These are phyloP conservation scores for Cygnus buccinator DNA, from an alignment of 2,113 vertebrate species.

Conservation along the genomic window DNA sequence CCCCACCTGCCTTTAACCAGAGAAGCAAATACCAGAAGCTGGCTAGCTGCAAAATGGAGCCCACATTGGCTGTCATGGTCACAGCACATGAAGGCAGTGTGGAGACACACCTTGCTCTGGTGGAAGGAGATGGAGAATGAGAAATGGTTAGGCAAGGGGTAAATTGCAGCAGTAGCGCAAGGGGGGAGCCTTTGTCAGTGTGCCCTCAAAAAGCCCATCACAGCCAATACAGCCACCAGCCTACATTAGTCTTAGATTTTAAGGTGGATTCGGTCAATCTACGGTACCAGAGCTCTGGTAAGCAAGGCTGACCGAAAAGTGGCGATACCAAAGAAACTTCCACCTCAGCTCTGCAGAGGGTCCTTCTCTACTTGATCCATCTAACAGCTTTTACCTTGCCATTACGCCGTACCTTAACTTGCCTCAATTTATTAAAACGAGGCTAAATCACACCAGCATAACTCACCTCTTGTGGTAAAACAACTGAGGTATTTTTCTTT, in stretches of 20 bases:
- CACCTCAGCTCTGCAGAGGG: background rate
- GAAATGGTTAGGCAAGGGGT: background rate
- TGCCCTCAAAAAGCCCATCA: background rate
- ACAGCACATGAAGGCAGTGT: background rate
- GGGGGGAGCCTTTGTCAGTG: background rate
- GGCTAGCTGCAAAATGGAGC: background rate
- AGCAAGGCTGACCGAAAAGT: background rate
- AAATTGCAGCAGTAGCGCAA: background rate
- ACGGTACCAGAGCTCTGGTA: background rate
- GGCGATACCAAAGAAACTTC: background rate
- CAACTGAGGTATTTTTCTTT: background rate
- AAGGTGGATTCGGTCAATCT: background rate
- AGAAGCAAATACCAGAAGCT: background rate
- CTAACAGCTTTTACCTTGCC: background rate
- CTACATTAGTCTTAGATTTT: background rate
- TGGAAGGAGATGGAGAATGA: background rate
- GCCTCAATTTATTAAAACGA: background rate
- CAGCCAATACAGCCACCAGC: background rate
- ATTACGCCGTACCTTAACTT: background rate
- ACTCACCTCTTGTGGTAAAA: background rate
- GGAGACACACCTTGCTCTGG: background rate
- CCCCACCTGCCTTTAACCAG: background rate
- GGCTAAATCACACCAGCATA: background rate
- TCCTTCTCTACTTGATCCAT: background rate
- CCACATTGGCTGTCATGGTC: fast-evolving